Evolutionary conservation across 2,888 invertebrate species (phyloP).

Genomic region (Cheilosia urbana): DNA sequence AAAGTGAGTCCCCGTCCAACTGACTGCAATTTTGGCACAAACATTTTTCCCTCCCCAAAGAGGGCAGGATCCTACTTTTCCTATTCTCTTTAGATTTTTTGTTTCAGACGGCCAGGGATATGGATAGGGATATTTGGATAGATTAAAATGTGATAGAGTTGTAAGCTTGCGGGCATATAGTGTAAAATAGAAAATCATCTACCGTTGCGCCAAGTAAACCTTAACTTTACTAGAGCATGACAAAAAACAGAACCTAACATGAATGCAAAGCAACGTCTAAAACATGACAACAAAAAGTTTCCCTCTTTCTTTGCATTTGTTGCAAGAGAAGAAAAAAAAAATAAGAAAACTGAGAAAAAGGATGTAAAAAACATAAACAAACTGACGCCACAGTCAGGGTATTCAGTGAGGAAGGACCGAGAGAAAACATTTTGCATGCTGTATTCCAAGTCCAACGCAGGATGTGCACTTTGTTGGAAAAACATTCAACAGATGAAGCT

Average conservation of each 20-base stretch:
- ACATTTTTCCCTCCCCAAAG: too few relatives aligned
- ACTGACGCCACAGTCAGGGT: conserved; percentile 52
- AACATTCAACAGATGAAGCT: conserved; percentile 75
- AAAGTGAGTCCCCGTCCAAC: too few relatives aligned
- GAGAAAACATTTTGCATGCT: conserved; percentile 59
- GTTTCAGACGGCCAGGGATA: too few relatives aligned
- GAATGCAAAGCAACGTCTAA: conserved; percentile 67
- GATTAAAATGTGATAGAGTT: conserved; percentile 69
- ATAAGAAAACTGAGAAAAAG: conserved; percentile 32
- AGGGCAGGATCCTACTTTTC: too few relatives aligned
- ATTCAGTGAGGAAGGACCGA: not conserved
- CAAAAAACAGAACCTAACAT: conserved; percentile 47
- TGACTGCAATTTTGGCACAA: too few relatives aligned
- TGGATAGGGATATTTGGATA: conserved; percentile 72
- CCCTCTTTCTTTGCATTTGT: conserved; percentile 50
- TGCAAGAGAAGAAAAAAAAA: conserved; percentile 6
- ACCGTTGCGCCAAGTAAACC: conserved; percentile 17
- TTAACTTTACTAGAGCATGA: conserved; percentile 17
- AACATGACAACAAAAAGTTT: conserved; percentile 72
- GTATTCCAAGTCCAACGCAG: conserved; percentile 45
- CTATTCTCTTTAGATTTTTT: too few relatives aligned
- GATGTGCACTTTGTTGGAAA: conserved; percentile 74
- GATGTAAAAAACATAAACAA: conserved; percentile 30
- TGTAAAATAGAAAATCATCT: conserved; percentile 32
- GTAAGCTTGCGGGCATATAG: conserved; percentile 57